A percentile compares a stretch with the other conserved stretches of the same genome.
Conservation (phyloP, 2,113 vertebrate species). For the Cyprinodon variegatus region DNA sequence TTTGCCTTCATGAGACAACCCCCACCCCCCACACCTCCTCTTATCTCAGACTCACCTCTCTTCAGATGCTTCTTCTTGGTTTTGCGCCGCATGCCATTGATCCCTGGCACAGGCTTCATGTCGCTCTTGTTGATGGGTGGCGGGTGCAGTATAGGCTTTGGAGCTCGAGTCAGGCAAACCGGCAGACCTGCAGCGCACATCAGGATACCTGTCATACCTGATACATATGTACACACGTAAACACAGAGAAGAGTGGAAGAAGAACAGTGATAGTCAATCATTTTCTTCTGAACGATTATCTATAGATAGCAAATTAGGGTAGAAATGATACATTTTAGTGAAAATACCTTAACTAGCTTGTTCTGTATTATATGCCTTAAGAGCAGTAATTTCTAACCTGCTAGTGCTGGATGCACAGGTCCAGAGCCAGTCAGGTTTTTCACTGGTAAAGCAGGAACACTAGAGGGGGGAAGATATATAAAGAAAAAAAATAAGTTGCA, state of each 20-base stretch:
- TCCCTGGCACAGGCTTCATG: constrained; percentile 91
- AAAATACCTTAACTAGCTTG: not conserved
- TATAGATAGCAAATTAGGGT: not conserved
- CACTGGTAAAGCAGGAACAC: constrained; percentile 94
- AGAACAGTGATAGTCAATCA: constrained; percentile 27
- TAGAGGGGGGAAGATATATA: constrained; percentile 46
- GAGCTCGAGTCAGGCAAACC: constrained; percentile 93
- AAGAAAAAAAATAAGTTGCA: not conserved
- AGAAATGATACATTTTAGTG: not conserved
- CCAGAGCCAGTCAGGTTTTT: constrained; percentile 95
- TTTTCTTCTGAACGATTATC: constrained; percentile 2
- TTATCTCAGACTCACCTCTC: constrained; percentile 81
- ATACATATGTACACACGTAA: constrained; percentile 24
- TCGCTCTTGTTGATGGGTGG: constrained; percentile 95
- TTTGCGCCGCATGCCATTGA: constrained; percentile 93
- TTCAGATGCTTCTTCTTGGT: constrained; percentile 96
- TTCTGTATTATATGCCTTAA: not conserved
- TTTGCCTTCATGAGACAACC: not conserved
- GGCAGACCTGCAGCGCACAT: constrained; percentile 95
- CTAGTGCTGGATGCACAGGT: constrained; percentile 91
- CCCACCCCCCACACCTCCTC: not conserved
- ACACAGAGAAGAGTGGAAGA: constrained; percentile 41
- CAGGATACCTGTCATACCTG: constrained; percentile 97
- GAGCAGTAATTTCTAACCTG: constrained; percentile 81
- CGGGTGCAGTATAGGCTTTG: constrained; percentile 94